These are phyloP conservation scores for Sympetrum striolatum DNA, from an alignment of 2,888 invertebrate species.

Conservation along the genomic window DNA sequence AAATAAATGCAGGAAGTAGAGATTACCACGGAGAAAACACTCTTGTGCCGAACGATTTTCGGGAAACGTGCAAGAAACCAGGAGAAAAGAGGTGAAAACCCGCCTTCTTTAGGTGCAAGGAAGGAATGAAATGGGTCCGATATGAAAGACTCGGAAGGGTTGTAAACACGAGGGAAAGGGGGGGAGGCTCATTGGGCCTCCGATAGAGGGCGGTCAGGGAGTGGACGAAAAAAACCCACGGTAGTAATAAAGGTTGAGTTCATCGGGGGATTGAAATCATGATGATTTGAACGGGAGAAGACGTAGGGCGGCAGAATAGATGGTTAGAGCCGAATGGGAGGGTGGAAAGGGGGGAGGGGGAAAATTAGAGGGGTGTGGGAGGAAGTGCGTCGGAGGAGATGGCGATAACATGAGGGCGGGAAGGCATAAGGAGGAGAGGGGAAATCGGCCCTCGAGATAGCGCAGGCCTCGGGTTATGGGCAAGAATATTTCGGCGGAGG, in stretches of 20 bases:
- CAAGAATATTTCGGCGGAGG: not conserved
- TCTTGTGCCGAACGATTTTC: too few relatives aligned
- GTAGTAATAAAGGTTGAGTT: constrained; percentile 41
- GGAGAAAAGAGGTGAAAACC: not conserved
- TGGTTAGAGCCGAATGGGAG: not conserved
- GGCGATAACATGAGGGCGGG: not conserved
- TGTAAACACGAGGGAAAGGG: too few relatives aligned
- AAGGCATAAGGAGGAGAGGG: not conserved
- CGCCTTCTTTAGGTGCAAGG: too few relatives aligned
- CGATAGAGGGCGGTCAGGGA: not conserved
- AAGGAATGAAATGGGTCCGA: not conserved
- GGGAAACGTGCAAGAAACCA: not conserved
- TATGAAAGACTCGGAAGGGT: too few relatives aligned
- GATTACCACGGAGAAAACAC: too few relatives aligned
- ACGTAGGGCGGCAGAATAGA: not conserved
- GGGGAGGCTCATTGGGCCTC: not conserved
- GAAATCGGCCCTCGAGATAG: not conserved
- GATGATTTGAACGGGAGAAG: constrained; percentile 30
- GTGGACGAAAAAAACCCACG: constrained; percentile 11
- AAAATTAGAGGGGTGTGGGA: not conserved
- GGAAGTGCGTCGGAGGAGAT: not conserved
- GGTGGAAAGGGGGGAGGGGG: not conserved
- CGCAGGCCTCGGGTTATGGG: not conserved
- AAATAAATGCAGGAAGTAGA: too few relatives aligned
- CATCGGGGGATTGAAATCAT: constrained; percentile 36